Evolutionary conservation across 2,113 vertebrate genomes (phyloP), one percentile per base, ranked within the genome.

Genomic region (Patagioenas fasciata): DNA sequence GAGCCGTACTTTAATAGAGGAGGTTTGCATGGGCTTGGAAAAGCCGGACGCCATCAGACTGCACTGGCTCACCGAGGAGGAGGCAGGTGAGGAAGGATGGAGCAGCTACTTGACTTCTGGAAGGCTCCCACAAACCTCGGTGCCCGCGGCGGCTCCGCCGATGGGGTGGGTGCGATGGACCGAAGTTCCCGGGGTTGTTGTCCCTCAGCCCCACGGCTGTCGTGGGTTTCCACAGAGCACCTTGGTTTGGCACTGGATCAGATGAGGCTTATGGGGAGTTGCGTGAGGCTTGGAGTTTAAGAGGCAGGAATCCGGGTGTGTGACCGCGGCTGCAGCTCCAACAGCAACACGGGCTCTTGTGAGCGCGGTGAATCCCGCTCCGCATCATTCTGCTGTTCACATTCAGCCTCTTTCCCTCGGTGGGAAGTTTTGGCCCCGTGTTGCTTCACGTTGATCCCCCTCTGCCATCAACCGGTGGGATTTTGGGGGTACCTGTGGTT

Each of bases 161-260:
- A 5, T 0, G 0, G 21, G 18, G 11, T 4, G 29, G n/a, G 51
- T 4, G 86, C 29, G 40, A 28, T 9, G 3, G 53, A 21, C 3
- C 0, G 4, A 31, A 44, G 54, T 21, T 60, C 54, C 79, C 5
- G 3, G 29, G 3, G 29, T 40, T 3, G 0, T 26, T 12, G 53
- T 23, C 69, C 24, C 0, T n/a, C 32, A 2, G 56, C 10, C 50
- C 69, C 17, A 50, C 34, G 31, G 47, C 82, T 28, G 3, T 25
- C 2, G 9, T 0, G 1, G 1, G 40, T 17, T 3, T 56, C 28
- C 42, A 0, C 1, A 1, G 51, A 26, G 16, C 47, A 2, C 60
- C 42, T 51, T 3, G 21, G 0, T 42, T 18, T 32, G 65, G 32
- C 48, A 2, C 87, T n/a, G 69, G 7, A 9, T 7, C 48, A 23